These are phyloP conservation scores for Uromys caudimaculatus DNA, from an alignment of 2,797 vertebrate species.

Conservation along the genomic window DNA sequence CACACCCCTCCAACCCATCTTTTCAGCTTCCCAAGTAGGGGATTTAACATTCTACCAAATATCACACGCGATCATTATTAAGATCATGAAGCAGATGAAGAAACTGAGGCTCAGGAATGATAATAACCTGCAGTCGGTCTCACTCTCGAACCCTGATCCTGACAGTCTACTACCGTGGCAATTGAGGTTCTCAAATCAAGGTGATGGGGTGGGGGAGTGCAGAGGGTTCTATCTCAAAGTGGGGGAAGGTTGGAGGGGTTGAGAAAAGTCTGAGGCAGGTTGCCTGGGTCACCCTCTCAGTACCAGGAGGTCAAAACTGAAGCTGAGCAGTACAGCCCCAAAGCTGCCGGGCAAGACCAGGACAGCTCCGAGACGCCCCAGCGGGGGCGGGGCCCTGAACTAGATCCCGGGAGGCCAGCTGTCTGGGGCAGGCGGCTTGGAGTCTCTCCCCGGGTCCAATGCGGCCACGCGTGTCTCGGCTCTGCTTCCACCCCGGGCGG, in stretches of 20 bases:
- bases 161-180: neutral
- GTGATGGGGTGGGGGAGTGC: neutral
- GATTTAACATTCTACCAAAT: neutral
- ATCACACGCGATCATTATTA: neutral
- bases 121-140: neutral
- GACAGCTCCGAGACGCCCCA: neutral
- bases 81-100: neutral
- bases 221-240: neutral
- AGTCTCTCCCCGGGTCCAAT: neutral
- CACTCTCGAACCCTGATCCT: neutral
- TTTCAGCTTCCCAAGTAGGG: neutral
- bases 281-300: neutral
- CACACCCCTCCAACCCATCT: neutral
- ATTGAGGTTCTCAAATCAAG: neutral
- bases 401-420: neutral
- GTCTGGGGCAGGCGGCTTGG: neutral
- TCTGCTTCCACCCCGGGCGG: neutral
- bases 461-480: neutral
- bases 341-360: neutral
- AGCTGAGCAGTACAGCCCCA: neutral
- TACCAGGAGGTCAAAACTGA: neutral
- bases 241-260: neutral
- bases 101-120: slow-evolving; percentile 22
- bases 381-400: neutral
- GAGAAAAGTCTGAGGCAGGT: neutral